A percentile compares a stretch with the other conserved stretches of the same genome.
Evolutionary conservation across 2,113 vertebrate genomes (phyloP).

Genomic region (Ahaetulla prasina): DNA sequence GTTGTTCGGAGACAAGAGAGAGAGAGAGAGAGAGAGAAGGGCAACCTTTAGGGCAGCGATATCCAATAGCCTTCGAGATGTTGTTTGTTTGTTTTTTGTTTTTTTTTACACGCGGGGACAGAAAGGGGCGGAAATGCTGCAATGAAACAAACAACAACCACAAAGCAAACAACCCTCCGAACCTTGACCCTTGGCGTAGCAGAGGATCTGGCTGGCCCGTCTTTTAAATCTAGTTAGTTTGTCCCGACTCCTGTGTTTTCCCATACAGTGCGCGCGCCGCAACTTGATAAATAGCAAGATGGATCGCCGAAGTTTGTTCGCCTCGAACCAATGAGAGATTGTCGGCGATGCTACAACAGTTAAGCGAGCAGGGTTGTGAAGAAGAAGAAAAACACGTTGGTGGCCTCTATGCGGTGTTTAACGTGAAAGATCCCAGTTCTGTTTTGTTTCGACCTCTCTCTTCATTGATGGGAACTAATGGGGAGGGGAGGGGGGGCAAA

Average conservation of each 20-base stretch:
- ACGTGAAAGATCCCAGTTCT: not conserved
- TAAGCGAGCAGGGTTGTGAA: not conserved
- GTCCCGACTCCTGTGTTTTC: not conserved
- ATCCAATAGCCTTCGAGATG: not conserved
- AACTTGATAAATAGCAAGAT: not conserved
- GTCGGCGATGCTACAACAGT: not conserved
- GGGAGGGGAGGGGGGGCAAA: not conserved
- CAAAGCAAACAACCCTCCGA: not conserved
- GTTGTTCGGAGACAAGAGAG: not conserved
- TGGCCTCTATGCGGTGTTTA: not conserved
- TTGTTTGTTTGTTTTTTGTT: not conserved
- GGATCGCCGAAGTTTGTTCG: not conserved
- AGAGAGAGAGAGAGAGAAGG: not conserved
- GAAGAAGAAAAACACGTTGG: not conserved
- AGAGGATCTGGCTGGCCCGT: not conserved
- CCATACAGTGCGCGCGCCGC: not conserved
- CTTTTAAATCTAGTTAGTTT: not conserved
- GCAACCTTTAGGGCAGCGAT: not conserved
- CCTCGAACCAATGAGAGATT: not conserved
- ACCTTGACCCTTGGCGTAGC: not conserved
- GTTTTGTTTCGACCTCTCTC: slow-evolving; percentile 2
- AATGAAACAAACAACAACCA: not conserved
- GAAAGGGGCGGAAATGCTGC: slow-evolving; percentile 22
- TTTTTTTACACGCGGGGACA: not conserved
- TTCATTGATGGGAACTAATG: not conserved